Conservation (phyloP, 2,888 invertebrate genomes). For the Phyllotreta striolata region DNA sequence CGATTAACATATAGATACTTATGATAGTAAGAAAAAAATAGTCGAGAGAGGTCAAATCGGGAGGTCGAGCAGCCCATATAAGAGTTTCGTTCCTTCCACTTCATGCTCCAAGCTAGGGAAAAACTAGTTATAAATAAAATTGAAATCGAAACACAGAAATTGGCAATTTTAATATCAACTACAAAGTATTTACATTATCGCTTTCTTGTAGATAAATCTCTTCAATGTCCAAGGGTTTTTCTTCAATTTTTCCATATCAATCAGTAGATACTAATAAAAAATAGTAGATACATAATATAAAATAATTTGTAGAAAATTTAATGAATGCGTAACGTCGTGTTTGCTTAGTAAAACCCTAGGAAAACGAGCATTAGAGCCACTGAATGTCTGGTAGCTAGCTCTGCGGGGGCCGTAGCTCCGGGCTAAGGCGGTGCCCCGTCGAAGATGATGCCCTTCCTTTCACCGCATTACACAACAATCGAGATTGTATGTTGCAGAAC, state of each 20-base stretch:
- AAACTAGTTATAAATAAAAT: too few relatives aligned
- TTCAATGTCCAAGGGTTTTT: not conserved
- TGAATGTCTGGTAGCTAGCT: slow-evolving; percentile 49
- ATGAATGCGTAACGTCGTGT: not conserved
- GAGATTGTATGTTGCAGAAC: slow-evolving; percentile 46
- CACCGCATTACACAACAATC: slow-evolving; percentile 60
- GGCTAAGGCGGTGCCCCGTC: slow-evolving; percentile 60
- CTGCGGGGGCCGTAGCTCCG: slow-evolving; percentile 59
- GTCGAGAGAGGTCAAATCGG: too few relatives aligned
- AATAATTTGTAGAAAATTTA: not conserved
- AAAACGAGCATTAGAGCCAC: slow-evolving; percentile 26
- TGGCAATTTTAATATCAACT: too few relatives aligned
- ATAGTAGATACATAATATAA: too few relatives aligned
- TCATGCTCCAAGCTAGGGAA: too few relatives aligned
- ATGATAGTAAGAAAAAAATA: too few relatives aligned
- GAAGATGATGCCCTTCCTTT: slow-evolving; percentile 63
- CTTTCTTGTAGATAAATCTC: too few relatives aligned
- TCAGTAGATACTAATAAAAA: not conserved
- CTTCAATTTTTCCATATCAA: not conserved
- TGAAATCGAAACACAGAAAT: too few relatives aligned
- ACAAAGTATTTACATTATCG: too few relatives aligned
- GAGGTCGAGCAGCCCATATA: too few relatives aligned
- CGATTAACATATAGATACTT: too few relatives aligned
- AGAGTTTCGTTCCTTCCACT: too few relatives aligned
- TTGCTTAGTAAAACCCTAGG: slow-evolving; percentile 5